Evolutionary conservation across 2,888 invertebrate species (phyloP), one percentile per base, ranked within the genome.

Genomic region (Eristalinus aeneus): DNA sequence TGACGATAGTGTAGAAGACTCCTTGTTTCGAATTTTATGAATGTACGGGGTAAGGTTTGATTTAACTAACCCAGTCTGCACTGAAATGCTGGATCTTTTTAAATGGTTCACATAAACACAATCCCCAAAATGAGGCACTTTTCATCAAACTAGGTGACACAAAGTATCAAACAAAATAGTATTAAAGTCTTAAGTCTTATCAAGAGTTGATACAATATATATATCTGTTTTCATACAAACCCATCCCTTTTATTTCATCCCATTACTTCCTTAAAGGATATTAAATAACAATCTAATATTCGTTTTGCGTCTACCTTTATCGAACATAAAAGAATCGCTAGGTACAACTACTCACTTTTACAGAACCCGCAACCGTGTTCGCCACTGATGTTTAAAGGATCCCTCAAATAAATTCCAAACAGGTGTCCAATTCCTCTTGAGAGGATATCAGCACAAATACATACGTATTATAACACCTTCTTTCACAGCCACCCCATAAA

Each of bases 241-340:
- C 23, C 22, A 22, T 23, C 5, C 20, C 36, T 4, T 23, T 34
- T 39, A 36, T 39, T 10, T 64, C 22, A 1, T 11, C 23, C 23
- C 34, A 36, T 39, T 23, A 39, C 36, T 64, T 64, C 64, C 64
- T 64, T 39, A 64, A 36, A 64, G 64, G 64, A 64, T 64, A 64
- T 64, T 64, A 64, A 39, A 64, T 64, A 39, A 64, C 64, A 64
- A 64, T 36, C 39, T 64, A 64, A 64, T 39, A 22, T 64, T 64
- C 39, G 39, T 39, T 36, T 64, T 39, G 64, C 39, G 23, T 39
- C 23, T 12, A 23, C 36, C 23, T 39, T 23, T 8, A 39, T 36
- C 39, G 11, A 34, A 23, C 64, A 11, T 16, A 32, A 11, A 20
- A 20, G 11, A 16, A 16, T 34, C 11, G 32, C 61, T 34, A 11